These are phyloP conservation scores for Stramonita haemastoma DNA, from an alignment of 2,888 invertebrate genomes.

Conservation along the genomic window DNA sequence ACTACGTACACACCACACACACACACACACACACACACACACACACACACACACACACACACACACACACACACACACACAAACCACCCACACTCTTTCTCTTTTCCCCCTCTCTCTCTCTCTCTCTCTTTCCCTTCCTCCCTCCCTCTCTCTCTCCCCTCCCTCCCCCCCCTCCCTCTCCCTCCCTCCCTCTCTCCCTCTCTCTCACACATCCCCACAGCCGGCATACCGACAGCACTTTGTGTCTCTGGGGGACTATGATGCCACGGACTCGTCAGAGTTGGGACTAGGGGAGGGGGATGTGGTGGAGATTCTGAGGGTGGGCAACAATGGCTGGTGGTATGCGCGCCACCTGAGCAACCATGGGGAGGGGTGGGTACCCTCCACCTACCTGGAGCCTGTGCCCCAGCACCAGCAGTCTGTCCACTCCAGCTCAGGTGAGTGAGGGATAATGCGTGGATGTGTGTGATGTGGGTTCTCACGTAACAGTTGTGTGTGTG, in stretches of 20 bases:
- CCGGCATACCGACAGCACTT: constrained; percentile 83
- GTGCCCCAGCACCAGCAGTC: constrained; percentile 43
- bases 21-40: too few species aligned
- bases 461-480: neutral
- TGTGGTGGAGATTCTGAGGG: constrained; percentile 91
- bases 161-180: too few species aligned
- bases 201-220: constrained; percentile 47
- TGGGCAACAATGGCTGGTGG: constrained; percentile 98
- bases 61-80: too few species aligned
- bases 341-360: constrained; percentile 87
- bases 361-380: constrained; percentile 88
- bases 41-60: too few species aligned
- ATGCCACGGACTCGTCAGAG: constrained; percentile 92
- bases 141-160: too few species aligned
- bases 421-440: constrained; percentile 51
- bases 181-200: neutral
- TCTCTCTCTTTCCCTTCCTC: too few species aligned
- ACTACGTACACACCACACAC: too few species aligned
- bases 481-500: too few species aligned
- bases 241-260: constrained; percentile 94
- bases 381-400: constrained; percentile 88
- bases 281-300: constrained; percentile 94
- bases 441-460: neutral
- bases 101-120: too few species aligned
- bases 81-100: too few species aligned